Evolutionary conservation across 2,888 invertebrate species (phyloP).

Genomic region (Gymnocheta viridis): DNA sequence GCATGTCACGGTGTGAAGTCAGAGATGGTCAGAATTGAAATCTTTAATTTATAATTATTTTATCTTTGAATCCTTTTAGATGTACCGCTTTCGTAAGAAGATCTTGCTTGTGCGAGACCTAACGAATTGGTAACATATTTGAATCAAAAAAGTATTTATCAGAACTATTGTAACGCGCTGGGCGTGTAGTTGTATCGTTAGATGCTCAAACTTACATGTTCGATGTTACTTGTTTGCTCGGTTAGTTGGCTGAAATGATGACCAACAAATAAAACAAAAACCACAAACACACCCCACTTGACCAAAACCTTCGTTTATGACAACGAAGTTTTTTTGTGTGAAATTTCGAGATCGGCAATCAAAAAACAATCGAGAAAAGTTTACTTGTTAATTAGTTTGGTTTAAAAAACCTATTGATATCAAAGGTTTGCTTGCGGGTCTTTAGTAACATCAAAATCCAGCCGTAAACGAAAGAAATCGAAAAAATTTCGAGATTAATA

Average conservation of each 20-base stretch:
- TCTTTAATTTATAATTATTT: neutral
- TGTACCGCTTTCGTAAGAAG: neutral
- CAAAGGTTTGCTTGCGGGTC: too few species aligned
- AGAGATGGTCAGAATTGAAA: neutral
- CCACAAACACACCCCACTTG: neutral
- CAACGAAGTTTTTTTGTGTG: too few species aligned
- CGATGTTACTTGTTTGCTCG: neutral
- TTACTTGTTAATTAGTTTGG: too few species aligned
- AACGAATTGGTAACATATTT: constrained; percentile 56
- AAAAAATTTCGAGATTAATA: too few species aligned
- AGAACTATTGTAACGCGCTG: constrained; percentile 13
- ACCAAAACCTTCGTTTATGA: too few species aligned
- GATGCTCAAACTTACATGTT: constrained; percentile 23
- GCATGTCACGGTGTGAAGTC: neutral
- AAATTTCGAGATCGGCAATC: too few species aligned
- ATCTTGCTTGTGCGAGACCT: constrained; percentile 2
- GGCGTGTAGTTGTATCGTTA: neutral
- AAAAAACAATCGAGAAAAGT: too few species aligned
- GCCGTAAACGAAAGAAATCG: too few species aligned
- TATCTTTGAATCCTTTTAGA: constrained; percentile 18
- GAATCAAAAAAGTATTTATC: neutral
- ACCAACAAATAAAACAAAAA: constrained; percentile 24
- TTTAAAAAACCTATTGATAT: too few species aligned
- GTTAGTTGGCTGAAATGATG: constrained; percentile 35
- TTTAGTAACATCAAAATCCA: too few species aligned